Evolutionary conservation across 2,113 vertebrate species (phyloP), one percentile per base, ranked within the genome.

Genomic region (human (Homo sapiens)): DNA sequence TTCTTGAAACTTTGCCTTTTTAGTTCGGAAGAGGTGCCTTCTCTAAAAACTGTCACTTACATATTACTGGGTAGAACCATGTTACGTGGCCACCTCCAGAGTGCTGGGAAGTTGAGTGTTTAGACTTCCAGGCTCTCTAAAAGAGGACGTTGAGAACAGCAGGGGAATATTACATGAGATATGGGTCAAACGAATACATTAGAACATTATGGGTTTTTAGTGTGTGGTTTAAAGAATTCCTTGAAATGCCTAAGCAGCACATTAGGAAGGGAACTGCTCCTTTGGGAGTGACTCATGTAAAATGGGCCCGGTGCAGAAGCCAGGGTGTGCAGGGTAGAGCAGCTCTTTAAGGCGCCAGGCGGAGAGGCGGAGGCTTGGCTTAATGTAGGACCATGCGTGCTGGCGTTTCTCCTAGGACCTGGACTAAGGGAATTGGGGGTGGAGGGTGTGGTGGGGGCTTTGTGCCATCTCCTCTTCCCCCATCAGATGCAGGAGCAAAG

Each of bases 361-460:
- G 1, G 70, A 30, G 57, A 17, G 43, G 18, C 68, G 16, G 55
- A 0, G 6, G 18, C 43, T 27, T 18, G 3, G 88, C 68, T 52
- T 4, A 16, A 0, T 17, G 23, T 55, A 80, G 2, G 59, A 79
- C 30, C 25, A 3, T 7, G 9, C 1, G 0, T 11, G 11, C 55
- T 32, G 23, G 50, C 8, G 0, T 30, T 72, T 61, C 23, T 50
- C 75, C 64, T 17, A 0, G 8, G 81, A 30, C 22, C 22, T 38
- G 38, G n/a, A 17, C 20, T 4, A 38, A 59, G 68, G 70, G 40
- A 22, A 12, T 17, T 12, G 4, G 7, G 17, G 50, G 16, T 0
- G 0, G 3, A 3, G 57, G 38, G 5, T 0, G 1, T 25, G 11
- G 3, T 0, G 2, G 48, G 55, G 27, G 23, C 75, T 43, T 16